Conservation (phyloP, 2,888 invertebrate species). For the Arctia plantaginis region DNA sequence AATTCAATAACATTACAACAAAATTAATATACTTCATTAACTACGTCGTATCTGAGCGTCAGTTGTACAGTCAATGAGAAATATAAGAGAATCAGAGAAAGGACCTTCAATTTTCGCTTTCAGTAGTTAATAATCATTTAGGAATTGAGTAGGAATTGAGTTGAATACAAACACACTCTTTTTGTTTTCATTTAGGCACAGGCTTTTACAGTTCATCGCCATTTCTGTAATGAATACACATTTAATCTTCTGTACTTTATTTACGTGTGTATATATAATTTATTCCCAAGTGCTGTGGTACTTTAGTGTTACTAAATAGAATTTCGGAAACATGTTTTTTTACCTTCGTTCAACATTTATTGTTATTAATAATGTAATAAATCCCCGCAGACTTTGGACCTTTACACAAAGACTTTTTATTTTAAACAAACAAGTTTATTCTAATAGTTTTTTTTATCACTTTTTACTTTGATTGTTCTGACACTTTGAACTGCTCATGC, state of each 20-base stretch:
- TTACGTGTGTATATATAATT: neutral
- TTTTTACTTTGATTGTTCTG: neutral
- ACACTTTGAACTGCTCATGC: neutral
- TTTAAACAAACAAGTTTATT: too few relatives aligned
- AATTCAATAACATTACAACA: neutral
- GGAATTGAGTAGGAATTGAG: neutral
- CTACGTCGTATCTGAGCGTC: neutral
- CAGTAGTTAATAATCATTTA: slow-evolving; percentile 7
- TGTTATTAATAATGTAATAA: neutral
- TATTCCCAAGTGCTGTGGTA: neutral
- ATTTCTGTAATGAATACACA: neutral
- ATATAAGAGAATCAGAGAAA: neutral
- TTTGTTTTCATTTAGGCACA: neutral
- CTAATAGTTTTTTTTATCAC: neutral
- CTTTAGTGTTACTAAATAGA: neutral
- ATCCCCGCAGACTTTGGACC: neutral
- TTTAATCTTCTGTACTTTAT: neutral
- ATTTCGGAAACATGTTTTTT: too few relatives aligned
- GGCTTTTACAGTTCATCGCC: neutral
- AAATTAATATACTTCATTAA: neutral
- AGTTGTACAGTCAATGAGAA: neutral
- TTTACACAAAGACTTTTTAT: too few relatives aligned
- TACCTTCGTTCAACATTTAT: too few relatives aligned
- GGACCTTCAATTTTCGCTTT: neutral
- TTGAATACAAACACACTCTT: neutral